A percentile compares a stretch with the other conserved stretches of the same genome.
Conservation (phyloP, 2,113 vertebrate species). For the Procavia capensis region DNA sequence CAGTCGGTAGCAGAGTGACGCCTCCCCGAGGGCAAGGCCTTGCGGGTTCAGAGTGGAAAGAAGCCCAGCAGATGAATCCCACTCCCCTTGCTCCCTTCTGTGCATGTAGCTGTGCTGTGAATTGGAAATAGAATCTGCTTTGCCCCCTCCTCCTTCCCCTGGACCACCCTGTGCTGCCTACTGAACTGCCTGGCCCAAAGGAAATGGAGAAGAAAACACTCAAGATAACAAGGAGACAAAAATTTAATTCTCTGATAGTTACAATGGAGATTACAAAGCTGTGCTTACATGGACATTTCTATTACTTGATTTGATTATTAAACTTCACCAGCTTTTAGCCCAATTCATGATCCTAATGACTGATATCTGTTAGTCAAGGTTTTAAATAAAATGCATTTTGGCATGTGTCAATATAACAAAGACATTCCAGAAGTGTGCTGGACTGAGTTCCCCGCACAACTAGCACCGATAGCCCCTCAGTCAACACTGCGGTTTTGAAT, state of each 20-base stretch:
- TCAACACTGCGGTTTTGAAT: not conserved
- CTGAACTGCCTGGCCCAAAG: not conserved
- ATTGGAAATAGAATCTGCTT: not conserved
- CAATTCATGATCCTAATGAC: not conserved
- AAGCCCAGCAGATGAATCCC: not conserved
- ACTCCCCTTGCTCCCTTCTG: not conserved
- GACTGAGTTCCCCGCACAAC: not conserved
- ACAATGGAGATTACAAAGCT: not conserved
- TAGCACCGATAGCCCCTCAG: not conserved
- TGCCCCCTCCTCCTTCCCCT: no score
- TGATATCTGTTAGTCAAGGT: not conserved
- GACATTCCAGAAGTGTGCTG: not conserved
- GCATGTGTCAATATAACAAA: not conserved
- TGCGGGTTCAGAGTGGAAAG: not conserved
- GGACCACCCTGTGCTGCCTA: no score
- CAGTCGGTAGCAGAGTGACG: not conserved
- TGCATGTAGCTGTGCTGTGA: rapidly evolving
- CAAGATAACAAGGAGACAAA: not conserved
- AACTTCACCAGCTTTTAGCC: not conserved
- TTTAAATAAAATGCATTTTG: not conserved
- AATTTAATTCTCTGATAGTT: not conserved
- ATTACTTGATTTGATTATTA: not conserved
- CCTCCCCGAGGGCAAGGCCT: no score
- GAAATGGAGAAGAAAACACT: not conserved
- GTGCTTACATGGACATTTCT: not conserved